Percentiles rank a stretch among this genome's conserved stretches.
Evolutionary conservation across 1,140 invertebrate genomes (phyloP).

Genomic region (Camponotus floridanus): DNA sequence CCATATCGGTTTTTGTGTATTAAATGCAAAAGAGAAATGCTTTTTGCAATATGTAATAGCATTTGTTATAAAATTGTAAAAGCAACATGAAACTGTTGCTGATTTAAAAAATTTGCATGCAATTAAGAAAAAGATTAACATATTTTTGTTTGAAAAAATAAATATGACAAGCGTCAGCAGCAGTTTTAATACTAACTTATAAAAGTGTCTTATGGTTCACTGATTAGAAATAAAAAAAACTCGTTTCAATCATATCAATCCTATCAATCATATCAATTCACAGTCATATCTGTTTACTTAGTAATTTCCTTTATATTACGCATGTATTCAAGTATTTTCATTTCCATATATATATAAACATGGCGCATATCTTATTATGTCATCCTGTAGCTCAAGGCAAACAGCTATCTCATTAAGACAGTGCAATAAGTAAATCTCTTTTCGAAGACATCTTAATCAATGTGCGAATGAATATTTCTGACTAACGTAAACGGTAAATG

Average conservation of each 20-base stretch:
- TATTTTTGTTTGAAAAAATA: not conserved
- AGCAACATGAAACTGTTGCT: not conserved
- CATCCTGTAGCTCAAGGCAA: constrained; percentile 17
- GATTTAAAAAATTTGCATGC: not conserved
- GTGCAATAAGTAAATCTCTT: not conserved
- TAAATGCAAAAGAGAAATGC: not conserved
- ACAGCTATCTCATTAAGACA: constrained; percentile 10
- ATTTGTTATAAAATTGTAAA: not conserved
- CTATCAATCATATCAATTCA: not conserved
- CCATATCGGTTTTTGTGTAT: not conserved
- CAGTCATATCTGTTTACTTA: not conserved
- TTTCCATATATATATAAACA: not conserved
- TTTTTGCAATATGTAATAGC: not conserved
- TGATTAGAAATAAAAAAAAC: not conserved
- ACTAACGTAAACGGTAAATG: not conserved
- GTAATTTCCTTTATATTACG: not conserved
- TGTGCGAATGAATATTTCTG: not conserved
- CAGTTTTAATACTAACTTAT: not conserved
- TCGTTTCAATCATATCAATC: not conserved
- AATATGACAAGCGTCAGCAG: not conserved
- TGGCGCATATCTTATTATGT: constrained; percentile 37
- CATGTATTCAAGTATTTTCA: not conserved
- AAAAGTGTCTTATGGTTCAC: not conserved
- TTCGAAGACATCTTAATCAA: constrained; percentile 31
- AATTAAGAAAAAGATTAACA: not conserved